These are phyloP conservation scores for Amblyopsis rosae DNA, from an alignment of 2,113 vertebrate genomes.

Conservation along the genomic window DNA sequence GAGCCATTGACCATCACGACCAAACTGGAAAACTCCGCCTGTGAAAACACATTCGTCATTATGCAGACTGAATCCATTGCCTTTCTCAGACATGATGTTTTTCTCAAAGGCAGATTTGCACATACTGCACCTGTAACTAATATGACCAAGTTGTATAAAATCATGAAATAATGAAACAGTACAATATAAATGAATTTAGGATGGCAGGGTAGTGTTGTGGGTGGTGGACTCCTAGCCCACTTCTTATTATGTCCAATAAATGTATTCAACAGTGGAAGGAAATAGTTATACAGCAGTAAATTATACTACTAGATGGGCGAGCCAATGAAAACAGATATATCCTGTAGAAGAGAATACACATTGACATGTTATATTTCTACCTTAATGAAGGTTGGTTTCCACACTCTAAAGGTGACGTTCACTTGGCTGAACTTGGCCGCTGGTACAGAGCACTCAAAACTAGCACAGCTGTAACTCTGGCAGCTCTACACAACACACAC, in stretches of 20 bases:
- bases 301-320: too few species aligned
- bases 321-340: not conserved
- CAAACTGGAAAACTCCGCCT: constrained; percentile 86
- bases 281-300: too few species aligned
- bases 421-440: constrained; percentile 78
- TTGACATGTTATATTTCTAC: constrained; percentile 64
- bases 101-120: too few species aligned
- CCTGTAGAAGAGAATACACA: not conserved
- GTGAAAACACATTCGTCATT: constrained; percentile 34
- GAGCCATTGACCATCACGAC: constrained; percentile 79
- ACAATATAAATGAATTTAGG: too few species aligned
- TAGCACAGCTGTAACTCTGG: constrained; percentile 67
- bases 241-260: too few species aligned
- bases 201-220: too few species aligned
- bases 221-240: too few species aligned
- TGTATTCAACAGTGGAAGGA: too few species aligned
- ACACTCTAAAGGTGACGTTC: constrained; percentile 87
- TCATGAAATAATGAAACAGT: too few species aligned
- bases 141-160: too few species aligned
- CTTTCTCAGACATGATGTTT: too few species aligned
- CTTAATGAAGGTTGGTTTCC: constrained; percentile 92
- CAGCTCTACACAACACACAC: constrained; percentile 78
- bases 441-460: constrained; percentile 78
- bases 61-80: not conserved
- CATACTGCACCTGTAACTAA: too few species aligned